Conservation (phyloP, 2,888 invertebrate genomes). For the Scelioninae gen. 2 region DNA sequence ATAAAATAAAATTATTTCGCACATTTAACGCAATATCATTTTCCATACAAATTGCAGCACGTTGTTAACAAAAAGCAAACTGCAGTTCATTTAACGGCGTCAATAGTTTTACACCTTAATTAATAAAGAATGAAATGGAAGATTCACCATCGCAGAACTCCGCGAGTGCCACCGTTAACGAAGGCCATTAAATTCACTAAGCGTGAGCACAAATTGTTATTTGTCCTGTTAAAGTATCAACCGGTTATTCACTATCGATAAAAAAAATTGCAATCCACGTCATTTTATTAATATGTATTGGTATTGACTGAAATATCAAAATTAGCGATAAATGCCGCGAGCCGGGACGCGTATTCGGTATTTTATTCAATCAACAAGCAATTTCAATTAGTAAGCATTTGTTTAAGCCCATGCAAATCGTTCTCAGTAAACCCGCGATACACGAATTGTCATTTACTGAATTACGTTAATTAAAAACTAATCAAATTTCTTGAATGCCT, state of each 20-base stretch:
- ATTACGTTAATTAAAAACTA: background rate
- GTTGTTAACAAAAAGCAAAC: background rate
- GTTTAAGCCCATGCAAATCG: background rate
- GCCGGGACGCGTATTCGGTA: background rate
- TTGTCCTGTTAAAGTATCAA: conserved; percentile 44
- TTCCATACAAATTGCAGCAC: background rate
- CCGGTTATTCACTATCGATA: conserved; percentile 56
- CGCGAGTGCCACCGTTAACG: conserved; percentile 54
- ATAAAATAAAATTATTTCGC: too few species aligned
- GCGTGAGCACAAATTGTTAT: conserved; percentile 31
- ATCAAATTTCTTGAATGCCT: too few species aligned
- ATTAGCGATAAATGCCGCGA: background rate
- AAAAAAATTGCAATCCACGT: conserved; percentile 39
- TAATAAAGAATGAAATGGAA: conserved; percentile 32
- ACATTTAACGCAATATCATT: too few species aligned
- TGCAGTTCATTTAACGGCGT: conserved; percentile 10
- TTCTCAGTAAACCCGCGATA: background rate
- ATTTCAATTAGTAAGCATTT: conserved; percentile 12
- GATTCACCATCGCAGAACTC: conserved; percentile 2
- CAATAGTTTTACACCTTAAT: conserved; percentile 32
- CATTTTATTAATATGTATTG: conserved; percentile 13
- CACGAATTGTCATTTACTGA: background rate
- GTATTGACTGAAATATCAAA: background rate
- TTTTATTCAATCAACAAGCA: conserved; percentile 11
- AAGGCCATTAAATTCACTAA: conserved; percentile 60